These are phyloP conservation scores for Morphnarchus princeps DNA, from an alignment of 2,113 vertebrate species.

Conservation along the genomic window DNA sequence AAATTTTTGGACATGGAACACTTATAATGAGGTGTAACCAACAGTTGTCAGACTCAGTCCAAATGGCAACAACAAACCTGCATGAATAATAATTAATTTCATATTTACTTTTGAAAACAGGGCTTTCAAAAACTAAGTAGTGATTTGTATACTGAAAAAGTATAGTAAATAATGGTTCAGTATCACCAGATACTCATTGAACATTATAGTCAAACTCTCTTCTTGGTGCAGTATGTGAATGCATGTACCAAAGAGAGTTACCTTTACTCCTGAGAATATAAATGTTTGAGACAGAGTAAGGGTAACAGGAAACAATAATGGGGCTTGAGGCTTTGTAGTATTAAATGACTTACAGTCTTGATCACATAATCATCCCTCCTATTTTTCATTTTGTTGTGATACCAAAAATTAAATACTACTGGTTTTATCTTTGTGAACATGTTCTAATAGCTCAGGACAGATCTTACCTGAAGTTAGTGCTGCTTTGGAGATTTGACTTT, in stretches of 20 bases:
- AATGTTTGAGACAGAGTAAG: not conserved
- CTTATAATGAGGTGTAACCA: not conserved
- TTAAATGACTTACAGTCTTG: not conserved
- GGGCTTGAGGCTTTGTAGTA: not conserved
- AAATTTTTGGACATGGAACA: not conserved
- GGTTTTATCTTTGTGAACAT: not conserved
- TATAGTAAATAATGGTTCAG: not conserved
- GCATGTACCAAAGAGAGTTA: not conserved
- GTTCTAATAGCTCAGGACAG: not conserved
- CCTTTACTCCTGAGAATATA: not conserved
- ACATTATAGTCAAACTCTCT: not conserved
- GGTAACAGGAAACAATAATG: not conserved
- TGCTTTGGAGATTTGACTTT: not conserved
- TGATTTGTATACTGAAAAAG: not conserved
- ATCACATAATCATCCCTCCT: not conserved
- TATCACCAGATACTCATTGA: not conserved
- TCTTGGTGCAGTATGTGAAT: not conserved
- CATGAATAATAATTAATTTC: not conserved
- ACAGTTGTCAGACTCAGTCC: not conserved
- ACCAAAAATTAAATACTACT: not conserved
- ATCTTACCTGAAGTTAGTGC: not conserved
- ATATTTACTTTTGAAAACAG: not conserved
- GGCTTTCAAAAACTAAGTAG: not conserved
- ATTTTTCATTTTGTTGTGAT: not conserved
- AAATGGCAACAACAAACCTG: not conserved